Base-by-base conservation (phyloP, 2,797 vertebrate genomes). In the Salarias fasciatus region DNA sequence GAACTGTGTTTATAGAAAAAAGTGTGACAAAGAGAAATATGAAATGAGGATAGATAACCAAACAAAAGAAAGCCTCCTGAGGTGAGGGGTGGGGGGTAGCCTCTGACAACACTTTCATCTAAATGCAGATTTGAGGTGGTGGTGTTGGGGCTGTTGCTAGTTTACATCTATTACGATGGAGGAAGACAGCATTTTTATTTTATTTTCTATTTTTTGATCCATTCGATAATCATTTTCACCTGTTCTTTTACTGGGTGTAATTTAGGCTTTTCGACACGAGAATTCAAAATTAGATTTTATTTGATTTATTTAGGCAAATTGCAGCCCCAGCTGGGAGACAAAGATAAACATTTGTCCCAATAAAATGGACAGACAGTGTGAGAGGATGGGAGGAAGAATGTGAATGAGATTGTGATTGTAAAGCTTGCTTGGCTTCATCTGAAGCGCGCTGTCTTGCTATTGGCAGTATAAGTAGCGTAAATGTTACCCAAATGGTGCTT, bases 81-180 rank as follows among this genome's bases (percentile, higher is more conserved):
- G 33, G 33, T 6, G 6, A 33, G 33, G 33, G 2, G 33, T 33
- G 2, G 33, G 33, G 2, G 6, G 70, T 85, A 75, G 81, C 75
- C 67, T 86, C 81, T 89, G 82, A 85, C 89, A 90, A 87, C 80
- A 87, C 85, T 92, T 89, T 87, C 63, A 93, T 93, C 88, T 92
- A 93, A 92, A 94, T 93, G 90, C 90, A 92, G 92, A 93, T 93
- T 91, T 75, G 72, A 72, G 82, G 52, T 72, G 82, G 35, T 63
- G 66, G 52, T 63, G 63, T 70, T 61, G 56, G 24, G 41, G 38
- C 62, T 50, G 55, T 57, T 24, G 47, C 64, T 63, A 38, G 66
- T 86, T 81, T 87, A 70, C 72, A 88, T 91, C 91, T 79, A 89
- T 89, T 87, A 85, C 79, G 74, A 55, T 36, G 28, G 69, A 73